Evolutionary conservation across 2,113 vertebrate genomes (phyloP), one percentile per base, ranked within the genome.

Genomic region (Motacilla tschutschensis): DNA sequence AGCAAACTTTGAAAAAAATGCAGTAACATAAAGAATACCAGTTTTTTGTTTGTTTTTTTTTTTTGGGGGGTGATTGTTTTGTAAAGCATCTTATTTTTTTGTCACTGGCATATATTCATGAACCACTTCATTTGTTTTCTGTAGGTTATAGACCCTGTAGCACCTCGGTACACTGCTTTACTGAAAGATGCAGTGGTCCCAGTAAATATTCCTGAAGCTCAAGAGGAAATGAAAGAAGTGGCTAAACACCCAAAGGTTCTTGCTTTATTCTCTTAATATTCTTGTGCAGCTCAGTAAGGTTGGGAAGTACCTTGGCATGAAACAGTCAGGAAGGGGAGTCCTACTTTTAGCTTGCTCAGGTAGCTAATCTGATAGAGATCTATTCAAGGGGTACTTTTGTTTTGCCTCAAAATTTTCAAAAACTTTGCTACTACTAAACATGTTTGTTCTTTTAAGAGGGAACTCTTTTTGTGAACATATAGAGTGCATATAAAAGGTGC

Each of bases 181-280:
- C 96, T 98, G 88, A 96, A 97, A 95, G 98, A 98, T 64, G 98
- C 98, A 64, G 97, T 97, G 47, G 90, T 99, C 53, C 97, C 98
- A 10, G 98, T 99, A 83, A 96, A 96, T 9, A 33, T 99, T 78
- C 95, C 98, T 29, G 98, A 97, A 72, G 98, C 98, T 46, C 92
- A 90, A 76, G 99, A 99, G 93, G 98, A 98, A 76, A 96, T 98
- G 97, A 99, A 98, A 76, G 98, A 99, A 96, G 98, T 98, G 20
- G 98, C 98, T 92, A 99, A 98, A 85, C 99, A 99, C 92, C 99
- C 99, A 8, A 99, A 99, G 98, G 99, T 99, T 91, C 65, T 77
- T 22, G 5, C 33, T 92, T 87, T 91, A 40, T 29, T 87, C 24
- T 70, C 12, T 87, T 73, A 36, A 35, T 65, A 17, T 67, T 71